These are phyloP conservation scores for Acanthosepion lycidas DNA, from an alignment of 2,888 invertebrate genomes.

Conservation along the genomic window DNA sequence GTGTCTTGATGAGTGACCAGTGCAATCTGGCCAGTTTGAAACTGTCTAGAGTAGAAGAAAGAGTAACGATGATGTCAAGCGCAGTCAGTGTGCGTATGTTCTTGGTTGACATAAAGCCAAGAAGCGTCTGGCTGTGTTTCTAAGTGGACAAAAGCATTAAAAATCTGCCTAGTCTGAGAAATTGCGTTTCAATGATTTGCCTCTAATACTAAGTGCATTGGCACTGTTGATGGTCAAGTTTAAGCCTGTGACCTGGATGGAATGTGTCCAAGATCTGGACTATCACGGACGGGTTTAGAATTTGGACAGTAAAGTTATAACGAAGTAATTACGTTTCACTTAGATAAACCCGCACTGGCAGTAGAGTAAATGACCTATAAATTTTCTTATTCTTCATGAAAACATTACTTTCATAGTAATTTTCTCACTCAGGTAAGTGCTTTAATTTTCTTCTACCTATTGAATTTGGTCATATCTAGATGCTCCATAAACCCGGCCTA, in stretches of 20 bases:
- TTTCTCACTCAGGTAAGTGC: neutral
- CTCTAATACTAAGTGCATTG: neutral
- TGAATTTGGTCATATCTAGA: too few relatives aligned
- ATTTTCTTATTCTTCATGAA: neutral
- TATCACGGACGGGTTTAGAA: neutral
- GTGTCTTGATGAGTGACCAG: neutral
- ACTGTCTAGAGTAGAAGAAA: neutral
- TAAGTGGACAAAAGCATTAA: slow-evolving; percentile 16
- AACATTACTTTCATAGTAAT: neutral
- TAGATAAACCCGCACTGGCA: neutral
- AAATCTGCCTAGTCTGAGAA: neutral
- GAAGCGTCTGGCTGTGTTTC: neutral
- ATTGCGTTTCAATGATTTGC: neutral
- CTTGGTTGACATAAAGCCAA: neutral
- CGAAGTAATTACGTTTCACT: neutral
- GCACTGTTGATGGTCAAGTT: neutral
- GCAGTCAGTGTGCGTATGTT: neutral
- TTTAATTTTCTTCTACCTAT: too few relatives aligned
- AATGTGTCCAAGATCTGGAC: neutral
- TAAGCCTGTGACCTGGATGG: slow-evolving; percentile 23
- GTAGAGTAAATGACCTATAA: neutral
- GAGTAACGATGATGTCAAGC: neutral
- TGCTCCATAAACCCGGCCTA: too few relatives aligned
- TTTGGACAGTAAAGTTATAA: neutral
- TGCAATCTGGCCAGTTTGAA: neutral